A percentile compares a stretch with the other conserved stretches of the same genome.
Conservation (phyloP, 2,113 vertebrate genomes). For the Pterocles burchelli region DNA sequence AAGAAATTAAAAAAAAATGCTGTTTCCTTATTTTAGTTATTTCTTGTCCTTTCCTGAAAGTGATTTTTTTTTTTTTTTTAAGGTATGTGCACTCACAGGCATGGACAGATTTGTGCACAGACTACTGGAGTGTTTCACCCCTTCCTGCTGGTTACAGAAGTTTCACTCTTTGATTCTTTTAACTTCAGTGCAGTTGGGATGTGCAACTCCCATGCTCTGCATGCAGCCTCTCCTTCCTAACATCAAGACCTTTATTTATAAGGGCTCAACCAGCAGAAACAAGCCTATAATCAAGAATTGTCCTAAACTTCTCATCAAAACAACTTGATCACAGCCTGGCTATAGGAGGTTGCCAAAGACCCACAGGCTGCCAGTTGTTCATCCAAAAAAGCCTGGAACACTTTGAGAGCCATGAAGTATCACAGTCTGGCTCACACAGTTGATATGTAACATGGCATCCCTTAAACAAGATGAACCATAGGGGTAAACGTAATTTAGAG, state of each 20-base stretch:
- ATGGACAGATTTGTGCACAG: background rate
- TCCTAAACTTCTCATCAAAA: background rate
- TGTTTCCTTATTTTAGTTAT: background rate
- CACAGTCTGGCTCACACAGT: background rate
- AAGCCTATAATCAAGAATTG: background rate
- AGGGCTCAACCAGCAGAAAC: background rate
- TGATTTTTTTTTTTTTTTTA: background rate
- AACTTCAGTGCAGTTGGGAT: background rate
- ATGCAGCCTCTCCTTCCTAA: background rate
- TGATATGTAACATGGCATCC: background rate
- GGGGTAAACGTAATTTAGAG: background rate
- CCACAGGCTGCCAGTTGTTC: background rate
- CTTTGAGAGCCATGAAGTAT: background rate
- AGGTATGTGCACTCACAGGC: background rate
- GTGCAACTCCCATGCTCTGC: background rate
- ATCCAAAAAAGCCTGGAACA: background rate
- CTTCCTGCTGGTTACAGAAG: background rate
- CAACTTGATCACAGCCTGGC: background rate
- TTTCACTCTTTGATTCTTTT: background rate
- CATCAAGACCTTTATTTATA: background rate
- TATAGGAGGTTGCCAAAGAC: background rate
- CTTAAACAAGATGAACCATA: background rate
- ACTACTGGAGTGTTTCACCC: background rate
- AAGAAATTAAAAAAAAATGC: background rate
- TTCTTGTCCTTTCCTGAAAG: background rate